A percentile compares a stretch with the other conserved stretches of the same genome.
These are phyloP conservation scores for Anseranas semipalmata DNA, from an alignment of 2,113 vertebrate genomes.

Conservation along the genomic window DNA sequence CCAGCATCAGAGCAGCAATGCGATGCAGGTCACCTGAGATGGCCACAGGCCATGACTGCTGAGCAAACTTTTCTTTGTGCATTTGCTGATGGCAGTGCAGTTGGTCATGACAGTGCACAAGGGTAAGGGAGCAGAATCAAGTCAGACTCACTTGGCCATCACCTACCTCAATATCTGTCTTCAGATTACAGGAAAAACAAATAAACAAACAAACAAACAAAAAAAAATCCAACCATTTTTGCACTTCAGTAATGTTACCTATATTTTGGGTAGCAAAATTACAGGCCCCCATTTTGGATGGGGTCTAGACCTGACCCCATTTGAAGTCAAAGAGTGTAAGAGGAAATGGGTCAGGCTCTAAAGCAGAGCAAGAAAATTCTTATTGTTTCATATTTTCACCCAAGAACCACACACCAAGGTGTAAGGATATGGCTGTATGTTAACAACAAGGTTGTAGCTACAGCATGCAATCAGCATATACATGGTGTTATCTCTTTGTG, in stretches of 20 bases:
- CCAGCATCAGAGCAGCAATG: not conserved
- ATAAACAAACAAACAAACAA: not conserved
- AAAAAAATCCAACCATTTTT: not conserved
- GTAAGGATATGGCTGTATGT: not conserved
- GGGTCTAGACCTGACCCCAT: not conserved
- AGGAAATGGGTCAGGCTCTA: not conserved
- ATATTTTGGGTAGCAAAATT: not conserved
- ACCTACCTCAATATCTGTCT: not conserved
- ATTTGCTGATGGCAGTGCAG: not conserved
- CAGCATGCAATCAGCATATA: not conserved
- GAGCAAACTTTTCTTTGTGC: not conserved
- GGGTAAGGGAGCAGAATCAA: not conserved
- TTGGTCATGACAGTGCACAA: not conserved
- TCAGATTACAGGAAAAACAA: not conserved
- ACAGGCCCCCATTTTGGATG: not conserved
- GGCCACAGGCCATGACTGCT: rapidly evolving
- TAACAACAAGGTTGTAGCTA: not conserved
- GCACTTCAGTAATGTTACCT: not conserved
- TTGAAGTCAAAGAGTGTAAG: not conserved
- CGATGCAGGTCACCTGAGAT: not conserved
- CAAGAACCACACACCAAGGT: not conserved
- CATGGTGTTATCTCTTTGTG: not conserved
- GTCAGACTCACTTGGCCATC: not conserved
- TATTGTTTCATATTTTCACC: not conserved
- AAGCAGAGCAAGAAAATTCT: not conserved